Base-by-base conservation (phyloP, 2,888 invertebrate species). In the Drosophila affinis region DNA sequence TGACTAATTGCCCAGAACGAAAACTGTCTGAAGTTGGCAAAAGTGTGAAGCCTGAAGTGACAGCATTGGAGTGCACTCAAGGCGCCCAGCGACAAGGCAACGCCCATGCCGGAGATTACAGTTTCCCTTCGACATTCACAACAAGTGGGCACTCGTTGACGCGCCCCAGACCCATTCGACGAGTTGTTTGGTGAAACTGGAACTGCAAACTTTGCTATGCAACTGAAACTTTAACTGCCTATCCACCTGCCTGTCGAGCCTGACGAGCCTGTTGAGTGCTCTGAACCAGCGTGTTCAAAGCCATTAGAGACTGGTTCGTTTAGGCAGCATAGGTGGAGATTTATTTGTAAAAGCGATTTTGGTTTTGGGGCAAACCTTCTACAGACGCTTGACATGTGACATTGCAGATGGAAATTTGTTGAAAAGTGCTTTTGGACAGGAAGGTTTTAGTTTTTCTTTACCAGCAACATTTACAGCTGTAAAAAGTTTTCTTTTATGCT, bases 1-100 rank as follows among this genome's bases (percentile, higher is more conserved):
- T 49, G 57, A 67, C 67, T 67, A 67, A 67, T 67, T 67, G 65
- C 65, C 65, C 65, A 57, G 57, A 65, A 51, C 67, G 65, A 67
- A 45, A 45, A 32, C 44, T 67, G 45, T 46, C 57, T 56, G 27
- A 65, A 67, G 51, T 57, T 65, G 64, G 44, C 45, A n/a, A 49
- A 24, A 65, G 49, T 57, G 65, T 44, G 27, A 29, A 29, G 67
- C 67, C 65, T 51, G 45, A 27, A 67, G 65, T 64, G 49, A 32
- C 56, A 51, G 65, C 49, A 29, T 21, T 56, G 9, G 34, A 67
- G 65, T 49, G 65, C 65, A 44, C 56, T 65, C 21, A 17, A 51
- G 27, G 34, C 45, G 39, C 51, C 32, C 9, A 34, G 57, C 51
- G 51, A 65, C 67, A 67, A 57, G 67, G 57, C 10, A 32, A 2